These are phyloP conservation scores for Equus przewalskii DNA, from an alignment of 2,113 vertebrate genomes.

Conservation along the genomic window DNA sequence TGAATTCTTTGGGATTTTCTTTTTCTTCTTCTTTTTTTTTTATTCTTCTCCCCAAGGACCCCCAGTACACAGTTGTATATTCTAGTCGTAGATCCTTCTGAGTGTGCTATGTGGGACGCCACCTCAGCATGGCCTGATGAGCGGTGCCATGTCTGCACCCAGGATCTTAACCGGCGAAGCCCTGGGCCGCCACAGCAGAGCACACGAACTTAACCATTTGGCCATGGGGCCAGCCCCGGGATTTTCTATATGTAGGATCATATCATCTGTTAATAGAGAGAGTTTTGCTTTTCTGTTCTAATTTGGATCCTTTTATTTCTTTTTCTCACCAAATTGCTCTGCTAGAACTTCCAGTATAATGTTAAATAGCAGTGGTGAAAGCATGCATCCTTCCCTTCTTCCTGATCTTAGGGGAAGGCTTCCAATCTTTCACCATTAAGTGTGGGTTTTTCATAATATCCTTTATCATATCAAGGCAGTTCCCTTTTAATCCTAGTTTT, in stretches of 20 bases:
- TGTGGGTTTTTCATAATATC: background rate
- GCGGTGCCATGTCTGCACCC: no score
- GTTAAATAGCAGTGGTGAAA: background rate
- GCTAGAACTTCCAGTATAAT: background rate
- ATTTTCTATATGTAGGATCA: background rate
- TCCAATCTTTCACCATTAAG: background rate
- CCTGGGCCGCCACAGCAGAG: no score
- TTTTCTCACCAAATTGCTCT: background rate
- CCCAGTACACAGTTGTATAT: no score
- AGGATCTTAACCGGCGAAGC: no score
- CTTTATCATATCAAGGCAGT: background rate
- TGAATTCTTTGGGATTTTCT: background rate
- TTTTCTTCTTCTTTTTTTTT: no score
- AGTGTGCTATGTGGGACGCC: no score
- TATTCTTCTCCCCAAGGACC: no score
- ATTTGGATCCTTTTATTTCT: background rate
- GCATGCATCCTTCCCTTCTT: background rate
- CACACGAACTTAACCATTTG: no score
- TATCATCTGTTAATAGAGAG: background rate
- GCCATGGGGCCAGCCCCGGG: background rate
- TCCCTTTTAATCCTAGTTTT: background rate
- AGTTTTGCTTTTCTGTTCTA: background rate
- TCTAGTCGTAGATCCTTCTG: no score
- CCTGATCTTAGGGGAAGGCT: background rate
- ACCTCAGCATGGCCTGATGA: no score